phyloP scores from a whole-genome alignment of 2,888 invertebrate genomes.

The Hedya salicella region DNA sequence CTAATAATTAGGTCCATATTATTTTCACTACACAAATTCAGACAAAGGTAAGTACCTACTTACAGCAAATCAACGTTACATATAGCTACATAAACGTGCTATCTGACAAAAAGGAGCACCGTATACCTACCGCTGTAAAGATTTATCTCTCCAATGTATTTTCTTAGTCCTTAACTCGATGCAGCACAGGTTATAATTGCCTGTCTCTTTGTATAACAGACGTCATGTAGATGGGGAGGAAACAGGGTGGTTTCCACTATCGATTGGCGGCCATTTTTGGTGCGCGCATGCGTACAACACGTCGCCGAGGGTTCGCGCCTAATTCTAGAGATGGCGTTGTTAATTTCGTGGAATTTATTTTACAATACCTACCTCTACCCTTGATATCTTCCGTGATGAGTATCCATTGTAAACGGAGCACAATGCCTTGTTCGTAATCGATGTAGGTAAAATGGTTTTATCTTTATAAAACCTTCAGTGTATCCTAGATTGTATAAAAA shows the following conservation, averaged over 20 bases:
- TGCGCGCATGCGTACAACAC: slow-evolving; percentile 67
- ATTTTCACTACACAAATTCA: no score
- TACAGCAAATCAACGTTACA: neutral
- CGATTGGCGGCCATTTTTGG: slow-evolving; percentile 80
- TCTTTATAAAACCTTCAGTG: neutral
- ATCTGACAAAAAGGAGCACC: slow-evolving; percentile 38
- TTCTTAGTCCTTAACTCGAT: slow-evolving; percentile 50
- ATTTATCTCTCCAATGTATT: slow-evolving; percentile 56
- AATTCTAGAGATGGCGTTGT: slow-evolving; percentile 73
- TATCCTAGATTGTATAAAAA: neutral
- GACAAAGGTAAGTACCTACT: neutral
- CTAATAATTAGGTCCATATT: no score
- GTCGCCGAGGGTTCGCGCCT: slow-evolving; percentile 50
- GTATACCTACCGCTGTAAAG: slow-evolving; percentile 50
- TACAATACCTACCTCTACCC: slow-evolving; percentile 20
- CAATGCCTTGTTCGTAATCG: slow-evolving; percentile 2
- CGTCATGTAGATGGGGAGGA: slow-evolving; percentile 62
- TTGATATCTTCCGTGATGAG: slow-evolving; percentile 11
- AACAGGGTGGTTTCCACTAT: slow-evolving; percentile 72
- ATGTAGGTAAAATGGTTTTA: neutral
- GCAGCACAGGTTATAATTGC: slow-evolving; percentile 54
- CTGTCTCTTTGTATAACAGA: slow-evolving; percentile 49
- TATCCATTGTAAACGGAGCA: slow-evolving; percentile 2
- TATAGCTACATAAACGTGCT: slow-evolving; percentile 33
- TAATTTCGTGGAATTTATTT: slow-evolving; percentile 42